Evolutionary conservation across 1,140 invertebrate genomes (phyloP).

Genomic region (Brachionus rotundiformis): DNA sequence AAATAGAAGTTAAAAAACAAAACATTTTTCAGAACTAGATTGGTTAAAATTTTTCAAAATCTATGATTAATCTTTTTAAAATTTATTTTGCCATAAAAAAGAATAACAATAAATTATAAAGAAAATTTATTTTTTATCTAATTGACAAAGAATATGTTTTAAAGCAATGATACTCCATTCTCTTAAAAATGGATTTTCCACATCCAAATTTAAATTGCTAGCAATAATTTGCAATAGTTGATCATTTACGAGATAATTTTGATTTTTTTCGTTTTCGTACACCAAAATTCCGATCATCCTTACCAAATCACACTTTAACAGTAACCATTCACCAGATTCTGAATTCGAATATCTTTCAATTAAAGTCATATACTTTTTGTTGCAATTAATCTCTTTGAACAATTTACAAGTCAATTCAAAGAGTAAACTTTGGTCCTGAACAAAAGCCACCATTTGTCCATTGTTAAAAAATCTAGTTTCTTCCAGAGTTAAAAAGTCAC

Average conservation of each 20-base stretch:
- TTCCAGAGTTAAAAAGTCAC: conserved; percentile 21
- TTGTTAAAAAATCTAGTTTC: neutral
- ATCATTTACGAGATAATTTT: conserved; percentile 15
- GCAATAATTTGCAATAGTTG: conserved; percentile 21
- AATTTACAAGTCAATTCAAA: conserved; percentile 5
- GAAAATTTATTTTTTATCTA: conserved; percentile 45
- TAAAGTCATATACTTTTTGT: neutral
- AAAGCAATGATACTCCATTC: conserved; percentile 48
- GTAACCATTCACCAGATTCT: neutral
- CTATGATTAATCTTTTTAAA: too few species aligned
- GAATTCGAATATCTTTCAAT: neutral
- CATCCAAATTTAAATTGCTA: conserved; percentile 46
- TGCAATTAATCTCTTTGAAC: conserved; percentile 31
- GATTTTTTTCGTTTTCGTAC: conserved; percentile 34
- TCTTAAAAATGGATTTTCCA: conserved; percentile 49
- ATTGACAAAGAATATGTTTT: conserved; percentile 33
- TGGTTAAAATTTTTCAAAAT: too few species aligned
- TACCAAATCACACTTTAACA: conserved; percentile 33
- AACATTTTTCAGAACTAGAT: too few species aligned
- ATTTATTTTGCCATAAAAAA: too few species aligned
- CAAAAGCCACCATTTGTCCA: neutral
- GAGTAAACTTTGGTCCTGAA: neutral
- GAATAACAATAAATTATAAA: neutral
- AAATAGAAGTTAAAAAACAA: too few species aligned
- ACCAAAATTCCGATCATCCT: conserved; percentile 43